Evolutionary conservation across 2,888 invertebrate species (phyloP).

Genomic region (Mythimna pallens): DNA sequence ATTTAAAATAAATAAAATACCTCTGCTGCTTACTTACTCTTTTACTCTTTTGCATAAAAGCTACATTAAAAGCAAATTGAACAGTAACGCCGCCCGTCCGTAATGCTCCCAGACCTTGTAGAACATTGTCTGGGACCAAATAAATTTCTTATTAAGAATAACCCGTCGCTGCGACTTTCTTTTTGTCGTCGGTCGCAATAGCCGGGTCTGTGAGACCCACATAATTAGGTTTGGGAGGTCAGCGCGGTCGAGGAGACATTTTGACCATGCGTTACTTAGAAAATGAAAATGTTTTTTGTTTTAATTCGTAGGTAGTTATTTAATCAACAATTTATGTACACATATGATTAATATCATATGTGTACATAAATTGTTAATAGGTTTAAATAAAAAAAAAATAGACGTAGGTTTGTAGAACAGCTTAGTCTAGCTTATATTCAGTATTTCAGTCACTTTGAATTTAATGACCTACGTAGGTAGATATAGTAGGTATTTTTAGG

Average conservation of each 20-base stretch:
- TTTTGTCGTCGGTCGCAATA: conserved; percentile 48
- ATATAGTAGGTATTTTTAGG: too few relatives aligned
- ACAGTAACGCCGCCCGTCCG: conserved; percentile 32
- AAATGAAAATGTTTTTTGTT: conserved; percentile 14
- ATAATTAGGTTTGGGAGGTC: conserved; percentile 66
- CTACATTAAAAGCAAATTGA: conserved; percentile 55
- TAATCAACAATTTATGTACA: too few relatives aligned
- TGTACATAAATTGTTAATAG: too few relatives aligned
- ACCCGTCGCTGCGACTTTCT: conserved; percentile 48
- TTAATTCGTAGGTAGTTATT: not conserved
- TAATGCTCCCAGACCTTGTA: conserved; percentile 43
- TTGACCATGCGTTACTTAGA: conserved; percentile 49
- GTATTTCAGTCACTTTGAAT: not conserved
- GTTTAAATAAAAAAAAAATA: too few relatives aligned
- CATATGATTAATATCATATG: too few relatives aligned
- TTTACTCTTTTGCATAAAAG: too few relatives aligned
- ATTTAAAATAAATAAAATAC: conserved; percentile 22
- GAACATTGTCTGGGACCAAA: conserved; percentile 43
- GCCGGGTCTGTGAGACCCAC: conserved; percentile 53
- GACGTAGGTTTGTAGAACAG: not conserved
- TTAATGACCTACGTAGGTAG: not conserved
- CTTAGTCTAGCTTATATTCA: not conserved
- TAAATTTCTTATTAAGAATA: conserved; percentile 61
- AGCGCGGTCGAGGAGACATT: conserved; percentile 37
- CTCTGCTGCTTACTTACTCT: conserved; percentile 26